Evolutionary conservation across 2,113 vertebrate genomes (phyloP), one percentile per base, ranked within the genome.

Genomic region (Menidia beryllina): DNA sequence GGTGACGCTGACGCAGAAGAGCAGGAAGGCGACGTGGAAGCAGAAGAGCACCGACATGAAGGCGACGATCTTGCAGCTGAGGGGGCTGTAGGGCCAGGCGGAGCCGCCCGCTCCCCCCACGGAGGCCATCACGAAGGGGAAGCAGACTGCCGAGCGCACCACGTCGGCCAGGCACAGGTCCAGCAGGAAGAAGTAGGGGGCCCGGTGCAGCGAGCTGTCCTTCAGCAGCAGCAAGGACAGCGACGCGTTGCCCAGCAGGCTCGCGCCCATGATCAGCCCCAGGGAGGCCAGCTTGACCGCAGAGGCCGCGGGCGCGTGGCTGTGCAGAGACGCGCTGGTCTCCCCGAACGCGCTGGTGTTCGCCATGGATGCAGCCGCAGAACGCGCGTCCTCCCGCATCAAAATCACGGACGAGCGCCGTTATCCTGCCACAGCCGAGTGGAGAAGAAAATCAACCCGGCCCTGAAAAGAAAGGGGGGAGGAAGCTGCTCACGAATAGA

Each of bases 11-110:
- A 97, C 95, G 82, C 96, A 97, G 85, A 98, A 95, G 77, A 97
- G 95, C 93, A 98, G 88, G 85, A 99, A 98, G 86, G 96, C 96
- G 59, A 95, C 95, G 86, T 98, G 97, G 92, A 98, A 98, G 90
- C 96, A 98, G 92, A 97, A 96, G 47, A 99, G 95, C 67, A 96
- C 96, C 24, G 97, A 95, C 87, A 96, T 78, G 88, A 98, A 98
- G 75, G 97, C 97, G 77, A 97, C 88, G 81, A 96, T 91, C 92
- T 96, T 96, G 94, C 97, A 98, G 93, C 95, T 93, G 55, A 96
- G 92, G 19, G 91, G 87, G 68, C 95, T 92, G 88, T 95, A 94
- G 58, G 93, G 91, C 95, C 96, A 97, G 21, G 85, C 79, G 3
- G 94, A 95, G 60, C 96, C 96, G 69, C 92, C 93, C n/a, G n/a